Evolutionary conservation across 1,140 invertebrate genomes (phyloP).

Genomic region (Pristionchus pacificus): DNA sequence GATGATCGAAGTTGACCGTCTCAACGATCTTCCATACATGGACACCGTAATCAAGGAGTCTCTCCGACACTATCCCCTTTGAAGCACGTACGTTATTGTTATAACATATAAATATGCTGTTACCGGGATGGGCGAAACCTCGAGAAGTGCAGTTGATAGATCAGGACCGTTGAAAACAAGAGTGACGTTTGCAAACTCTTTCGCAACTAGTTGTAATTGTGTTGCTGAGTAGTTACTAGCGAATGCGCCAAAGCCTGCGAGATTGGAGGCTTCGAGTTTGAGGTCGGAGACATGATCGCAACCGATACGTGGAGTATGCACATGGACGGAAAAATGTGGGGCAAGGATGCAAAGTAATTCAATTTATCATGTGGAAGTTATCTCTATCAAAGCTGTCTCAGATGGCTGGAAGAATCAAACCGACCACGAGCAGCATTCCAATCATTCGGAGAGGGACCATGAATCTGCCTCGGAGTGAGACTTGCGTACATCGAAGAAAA

Average conservation of each 20-base stretch:
- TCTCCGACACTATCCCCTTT: constrained; percentile 20
- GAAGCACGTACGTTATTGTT: not conserved
- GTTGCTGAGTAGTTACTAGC: constrained; percentile 46
- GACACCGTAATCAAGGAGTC: constrained; percentile 25
- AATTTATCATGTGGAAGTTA: constrained; percentile 27
- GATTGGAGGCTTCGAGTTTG: constrained; percentile 50
- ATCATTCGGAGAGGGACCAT: constrained; percentile 15
- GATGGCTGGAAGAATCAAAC: constrained; percentile 9
- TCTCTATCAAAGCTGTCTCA: constrained; percentile 1
- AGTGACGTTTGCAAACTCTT: too few species aligned
- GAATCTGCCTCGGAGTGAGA: constrained; percentile 22
- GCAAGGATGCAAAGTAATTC: constrained; percentile 35
- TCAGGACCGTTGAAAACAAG: too few species aligned
- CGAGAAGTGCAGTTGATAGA: too few species aligned
- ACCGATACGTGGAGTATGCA: constrained; percentile 58
- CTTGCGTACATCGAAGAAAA: constrained; percentile 22
- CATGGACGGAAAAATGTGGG: constrained; percentile 54
- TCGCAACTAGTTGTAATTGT: too few species aligned
- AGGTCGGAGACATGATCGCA: constrained; percentile 54
- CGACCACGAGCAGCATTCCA: not conserved
- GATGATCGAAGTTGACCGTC: constrained; percentile 3
- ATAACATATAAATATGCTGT: not conserved
- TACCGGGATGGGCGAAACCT: not conserved
- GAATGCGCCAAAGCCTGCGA: constrained; percentile 41
- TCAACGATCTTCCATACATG: constrained; percentile 23